These are phyloP conservation scores for Nycticorax nycticorax DNA, from an alignment of 2,113 vertebrate genomes.

Conservation along the genomic window DNA sequence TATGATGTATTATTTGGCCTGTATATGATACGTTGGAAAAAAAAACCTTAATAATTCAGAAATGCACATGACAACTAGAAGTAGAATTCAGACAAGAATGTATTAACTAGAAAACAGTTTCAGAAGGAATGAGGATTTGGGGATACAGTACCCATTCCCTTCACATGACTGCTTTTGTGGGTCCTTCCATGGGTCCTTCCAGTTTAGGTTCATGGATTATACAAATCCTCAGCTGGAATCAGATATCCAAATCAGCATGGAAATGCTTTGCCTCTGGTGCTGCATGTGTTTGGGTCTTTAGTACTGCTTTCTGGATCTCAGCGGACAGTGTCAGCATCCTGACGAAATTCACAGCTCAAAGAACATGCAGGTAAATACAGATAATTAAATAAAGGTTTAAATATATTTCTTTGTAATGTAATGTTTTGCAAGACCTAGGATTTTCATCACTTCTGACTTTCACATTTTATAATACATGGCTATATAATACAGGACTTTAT, in stretches of 20 bases:
- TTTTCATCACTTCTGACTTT: background rate
- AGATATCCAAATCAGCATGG: background rate
- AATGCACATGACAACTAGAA: background rate
- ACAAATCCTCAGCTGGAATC: background rate
- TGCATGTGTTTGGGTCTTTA: background rate
- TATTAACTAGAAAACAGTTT: background rate
- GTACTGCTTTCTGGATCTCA: background rate
- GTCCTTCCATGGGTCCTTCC: background rate
- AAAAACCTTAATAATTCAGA: background rate
- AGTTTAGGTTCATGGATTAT: background rate
- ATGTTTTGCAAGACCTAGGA: background rate
- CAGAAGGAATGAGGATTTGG: background rate
- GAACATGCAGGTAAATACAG: background rate
- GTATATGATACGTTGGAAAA: background rate
- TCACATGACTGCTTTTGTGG: background rate
- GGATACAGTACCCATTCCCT: background rate
- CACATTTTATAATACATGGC: background rate
- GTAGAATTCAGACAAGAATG: background rate
- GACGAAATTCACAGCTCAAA: background rate
- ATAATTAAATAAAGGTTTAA: background rate
- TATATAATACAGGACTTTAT: background rate
- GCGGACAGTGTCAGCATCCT: background rate
- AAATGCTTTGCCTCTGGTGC: background rate
- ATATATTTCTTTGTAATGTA: background rate
- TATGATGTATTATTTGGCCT: background rate